These are phyloP conservation scores for Trachops cirrhosus DNA, from an alignment of 2,797 vertebrate species.

Conservation along the genomic window DNA sequence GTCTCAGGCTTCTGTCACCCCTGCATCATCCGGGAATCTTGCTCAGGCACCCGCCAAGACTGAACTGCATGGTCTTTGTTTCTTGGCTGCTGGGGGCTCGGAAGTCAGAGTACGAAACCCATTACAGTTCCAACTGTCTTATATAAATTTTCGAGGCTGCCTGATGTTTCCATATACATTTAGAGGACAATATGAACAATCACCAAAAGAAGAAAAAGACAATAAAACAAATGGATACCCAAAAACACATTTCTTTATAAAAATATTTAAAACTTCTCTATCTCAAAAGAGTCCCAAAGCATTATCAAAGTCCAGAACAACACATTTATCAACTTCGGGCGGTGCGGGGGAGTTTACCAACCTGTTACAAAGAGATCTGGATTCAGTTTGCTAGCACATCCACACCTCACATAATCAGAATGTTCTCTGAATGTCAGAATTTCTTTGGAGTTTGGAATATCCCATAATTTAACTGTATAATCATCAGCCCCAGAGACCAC, in stretches of 20 bases:
- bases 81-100: neutral
- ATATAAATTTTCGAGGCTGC: neutral
- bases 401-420: conserved; percentile 94
- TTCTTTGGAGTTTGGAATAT: conserved; percentile 90
- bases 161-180: neutral
- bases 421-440: conserved; percentile 90
- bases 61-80: neutral
- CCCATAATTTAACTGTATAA: conserved; percentile 93
- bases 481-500: conserved; percentile 95
- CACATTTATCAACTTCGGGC: neutral
- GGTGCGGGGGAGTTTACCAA: conserved; percentile 76
- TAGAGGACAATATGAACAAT: neutral
- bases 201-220: neutral
- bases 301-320: neutral
- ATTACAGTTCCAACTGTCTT: neutral
- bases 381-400: conserved; percentile 91
- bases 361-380: conserved; percentile 95
- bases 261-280: neutral
- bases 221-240: neutral
- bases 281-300: neutral
- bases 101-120: neutral
- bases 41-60: neutral
- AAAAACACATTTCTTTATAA: neutral
- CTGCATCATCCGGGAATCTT: neutral
- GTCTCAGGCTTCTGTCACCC: neutral